Percentiles rank a stretch among this genome's conserved stretches.
These are phyloP conservation scores for Ailuropoda melanoleuca DNA, from an alignment of 2,113 vertebrate species.

Conservation along the genomic window DNA sequence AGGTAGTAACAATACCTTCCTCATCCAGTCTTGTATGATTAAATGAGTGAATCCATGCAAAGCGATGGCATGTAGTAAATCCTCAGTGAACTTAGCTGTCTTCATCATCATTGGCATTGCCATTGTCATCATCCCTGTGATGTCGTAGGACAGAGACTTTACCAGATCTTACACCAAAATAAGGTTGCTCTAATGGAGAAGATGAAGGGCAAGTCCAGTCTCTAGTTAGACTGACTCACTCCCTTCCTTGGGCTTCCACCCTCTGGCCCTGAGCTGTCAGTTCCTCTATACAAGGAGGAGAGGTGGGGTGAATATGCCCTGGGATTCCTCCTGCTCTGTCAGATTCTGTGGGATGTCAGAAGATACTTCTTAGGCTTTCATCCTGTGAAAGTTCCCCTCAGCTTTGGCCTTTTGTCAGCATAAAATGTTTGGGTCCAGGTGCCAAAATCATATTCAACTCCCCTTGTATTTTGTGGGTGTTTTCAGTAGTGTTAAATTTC, in stretches of 20 bases:
- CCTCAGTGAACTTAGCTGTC: not conserved
- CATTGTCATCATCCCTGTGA: not conserved
- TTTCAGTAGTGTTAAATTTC: not conserved
- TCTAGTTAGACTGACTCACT: accelerated
- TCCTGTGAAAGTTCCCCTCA: not conserved
- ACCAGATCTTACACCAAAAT: not conserved
- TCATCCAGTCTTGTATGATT: not conserved
- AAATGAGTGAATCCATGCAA: accelerated
- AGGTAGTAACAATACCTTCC: not conserved
- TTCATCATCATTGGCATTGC: not conserved
- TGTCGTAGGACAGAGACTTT: not conserved
- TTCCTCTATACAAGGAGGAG: not conserved
- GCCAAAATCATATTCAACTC: not conserved
- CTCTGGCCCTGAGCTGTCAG: not conserved
- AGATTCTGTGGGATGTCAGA: accelerated
- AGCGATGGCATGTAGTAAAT: accelerated
- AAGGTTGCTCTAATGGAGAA: not conserved
- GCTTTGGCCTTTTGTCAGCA: not conserved
- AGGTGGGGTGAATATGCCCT: not conserved
- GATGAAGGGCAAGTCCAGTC: accelerated
- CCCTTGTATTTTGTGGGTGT: not conserved
- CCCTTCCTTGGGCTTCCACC: not conserved
- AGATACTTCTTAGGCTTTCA: not conserved
- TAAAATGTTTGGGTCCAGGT: not conserved
- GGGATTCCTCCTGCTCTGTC: not conserved